These are phyloP conservation scores for Gymnocephalus cernua DNA, from an alignment of 2,113 vertebrate genomes.

Conservation along the genomic window DNA sequence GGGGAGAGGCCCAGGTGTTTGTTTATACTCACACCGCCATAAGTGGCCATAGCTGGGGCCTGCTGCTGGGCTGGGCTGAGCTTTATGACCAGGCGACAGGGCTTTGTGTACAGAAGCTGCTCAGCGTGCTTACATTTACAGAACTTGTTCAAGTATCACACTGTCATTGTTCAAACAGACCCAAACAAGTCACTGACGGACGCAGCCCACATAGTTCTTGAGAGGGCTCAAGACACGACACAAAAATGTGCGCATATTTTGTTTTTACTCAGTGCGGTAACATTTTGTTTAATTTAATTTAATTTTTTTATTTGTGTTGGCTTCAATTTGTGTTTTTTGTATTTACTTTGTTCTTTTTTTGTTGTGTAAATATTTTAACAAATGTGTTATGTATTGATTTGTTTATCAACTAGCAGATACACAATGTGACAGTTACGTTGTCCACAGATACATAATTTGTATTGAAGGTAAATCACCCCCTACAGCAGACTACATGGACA, in stretches of 20 bases:
- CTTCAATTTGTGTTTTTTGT: no score
- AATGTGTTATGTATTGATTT: background rate
- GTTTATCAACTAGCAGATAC: background rate
- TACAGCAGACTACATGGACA: no score
- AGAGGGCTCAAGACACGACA: conserved; percentile 25
- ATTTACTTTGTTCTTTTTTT: background rate
- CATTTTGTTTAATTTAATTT: no score
- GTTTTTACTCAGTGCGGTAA: background rate
- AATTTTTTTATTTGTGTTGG: no score
- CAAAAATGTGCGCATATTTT: conserved; percentile 22
- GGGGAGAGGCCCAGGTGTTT: conserved; percentile 74
- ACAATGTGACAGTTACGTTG: background rate
- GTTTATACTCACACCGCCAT: conserved; percentile 72
- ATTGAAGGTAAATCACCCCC: background rate
- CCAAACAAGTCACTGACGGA: conserved; percentile 55
- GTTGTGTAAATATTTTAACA: background rate
- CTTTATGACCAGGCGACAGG: conserved; percentile 33
- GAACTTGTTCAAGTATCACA: conserved; percentile 59
- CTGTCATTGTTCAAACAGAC: conserved; percentile 67
- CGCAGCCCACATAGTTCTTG: conserved; percentile 20
- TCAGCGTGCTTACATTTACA: conserved; percentile 63
- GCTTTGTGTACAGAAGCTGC: conserved; percentile 73
- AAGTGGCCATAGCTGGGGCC: conserved; percentile 65
- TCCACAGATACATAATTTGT: background rate
- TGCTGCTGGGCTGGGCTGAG: conserved; percentile 35